These are phyloP conservation scores for Siderastrea radians DNA, from an alignment of 92 coral and sea anemone species.

Conservation along the genomic window DNA sequence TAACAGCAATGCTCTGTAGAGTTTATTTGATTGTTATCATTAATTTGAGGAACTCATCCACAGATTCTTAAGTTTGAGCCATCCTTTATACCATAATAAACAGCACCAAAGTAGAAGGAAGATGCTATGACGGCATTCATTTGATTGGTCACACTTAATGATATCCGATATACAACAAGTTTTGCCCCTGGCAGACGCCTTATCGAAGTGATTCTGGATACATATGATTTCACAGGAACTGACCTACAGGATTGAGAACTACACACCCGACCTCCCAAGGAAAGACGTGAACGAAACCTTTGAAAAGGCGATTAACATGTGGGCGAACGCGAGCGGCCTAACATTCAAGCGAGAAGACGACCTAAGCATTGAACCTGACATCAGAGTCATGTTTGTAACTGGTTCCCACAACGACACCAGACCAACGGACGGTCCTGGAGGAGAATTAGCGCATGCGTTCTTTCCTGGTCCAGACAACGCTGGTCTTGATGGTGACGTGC, in stretches of 20 bases:
- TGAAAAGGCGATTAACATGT: constrained; percentile 66
- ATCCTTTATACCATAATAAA: too few species aligned
- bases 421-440: constrained; percentile 72
- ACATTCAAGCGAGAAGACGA: constrained; percentile 56
- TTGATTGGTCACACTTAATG: too few species aligned
- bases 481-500: constrained; percentile 81
- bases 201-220: background rate
- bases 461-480: constrained; percentile 63
- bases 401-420: constrained; percentile 62
- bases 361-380: constrained; percentile 31
- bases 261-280: constrained; percentile 60
- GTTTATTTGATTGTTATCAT: too few species aligned
- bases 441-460: constrained; percentile 72
- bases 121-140: too few species aligned
- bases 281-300: constrained; percentile 64
- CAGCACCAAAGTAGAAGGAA: too few species aligned
- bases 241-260: constrained; percentile 76
- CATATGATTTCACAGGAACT: constrained; percentile 45
- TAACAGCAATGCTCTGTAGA: too few species aligned
- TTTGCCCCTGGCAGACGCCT: too few species aligned
- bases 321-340: constrained; percentile 62
- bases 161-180: too few species aligned
- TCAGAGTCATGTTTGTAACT: constrained; percentile 51
- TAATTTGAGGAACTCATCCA: too few species aligned
- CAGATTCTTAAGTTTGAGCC: too few species aligned